Evolutionary conservation across 2,888 invertebrate genomes (phyloP).

Genomic region (Rhimphoctona megacephalus): DNA sequence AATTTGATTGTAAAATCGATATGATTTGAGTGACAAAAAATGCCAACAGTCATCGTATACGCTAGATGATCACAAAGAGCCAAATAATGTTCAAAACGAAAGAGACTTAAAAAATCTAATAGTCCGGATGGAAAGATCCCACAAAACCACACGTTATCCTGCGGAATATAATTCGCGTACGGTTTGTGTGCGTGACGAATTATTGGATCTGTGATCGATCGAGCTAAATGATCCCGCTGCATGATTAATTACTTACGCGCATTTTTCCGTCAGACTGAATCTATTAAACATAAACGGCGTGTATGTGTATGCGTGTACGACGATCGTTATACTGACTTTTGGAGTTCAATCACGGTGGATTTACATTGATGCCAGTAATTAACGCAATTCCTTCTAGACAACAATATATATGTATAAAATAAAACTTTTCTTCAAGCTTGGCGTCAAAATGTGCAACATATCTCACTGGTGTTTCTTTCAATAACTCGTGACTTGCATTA

Average conservation of each 20-base stretch:
- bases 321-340: conserved; percentile 14
- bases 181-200: conserved; percentile 30
- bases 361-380: conserved; percentile 25
- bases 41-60: conserved; percentile 5
- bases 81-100: background rate
- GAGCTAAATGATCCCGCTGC: conserved; percentile 40
- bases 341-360: conserved; percentile 23
- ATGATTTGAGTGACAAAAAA: conserved; percentile 47
- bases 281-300: conserved; percentile 12
- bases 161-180: background rate
- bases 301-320: background rate
- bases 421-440: conserved; percentile 23
- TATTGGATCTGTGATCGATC: conserved; percentile 31
- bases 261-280: conserved; percentile 52
- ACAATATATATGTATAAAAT: background rate
- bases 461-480: background rate
- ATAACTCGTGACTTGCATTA: conserved; percentile 37
- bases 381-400: conserved; percentile 13
- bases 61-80: background rate
- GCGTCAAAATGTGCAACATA: background rate
- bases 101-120: background rate
- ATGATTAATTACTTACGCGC: conserved; percentile 57
- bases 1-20: conserved; percentile 61
- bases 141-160: conserved; percentile 33
- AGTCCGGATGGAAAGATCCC: conserved; percentile 28